Conservation (phyloP, 2,797 vertebrate species). For the Channallabes apus region DNA sequence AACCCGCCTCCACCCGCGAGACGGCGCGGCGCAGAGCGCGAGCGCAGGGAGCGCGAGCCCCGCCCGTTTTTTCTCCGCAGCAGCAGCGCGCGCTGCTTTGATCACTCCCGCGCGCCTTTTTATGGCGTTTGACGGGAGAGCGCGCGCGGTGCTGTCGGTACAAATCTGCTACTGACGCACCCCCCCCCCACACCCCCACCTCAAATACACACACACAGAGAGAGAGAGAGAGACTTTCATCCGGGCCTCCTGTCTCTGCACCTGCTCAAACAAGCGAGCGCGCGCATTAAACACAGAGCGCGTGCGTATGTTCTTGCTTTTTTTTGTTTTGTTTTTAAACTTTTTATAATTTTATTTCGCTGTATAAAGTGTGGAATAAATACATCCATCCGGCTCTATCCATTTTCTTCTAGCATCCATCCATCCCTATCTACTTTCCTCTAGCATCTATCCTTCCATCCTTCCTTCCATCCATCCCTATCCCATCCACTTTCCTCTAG, state of each 20-base stretch:
- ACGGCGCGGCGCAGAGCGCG: constrained; percentile 26
- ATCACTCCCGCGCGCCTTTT: constrained; percentile 75
- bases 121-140: constrained; percentile 77
- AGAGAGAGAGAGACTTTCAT: constrained; percentile 69
- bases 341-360: neutral
- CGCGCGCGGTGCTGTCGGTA: constrained; percentile 79
- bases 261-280: constrained; percentile 62
- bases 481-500: no score
- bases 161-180: constrained; percentile 72
- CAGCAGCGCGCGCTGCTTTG: constrained; percentile 72
- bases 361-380: neutral
- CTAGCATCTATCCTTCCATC: neutral
- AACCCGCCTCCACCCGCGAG: constrained; percentile 52
- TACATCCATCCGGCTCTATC: neutral
- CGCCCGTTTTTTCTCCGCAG: constrained; percentile 12
- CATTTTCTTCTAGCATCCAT: neutral
- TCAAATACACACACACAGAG: constrained; percentile 5
- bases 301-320: neutral
- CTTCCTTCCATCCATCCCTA: neutral
- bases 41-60: constrained; percentile 28
- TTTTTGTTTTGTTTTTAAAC: neutral
- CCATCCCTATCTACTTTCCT: neutral
- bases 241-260: constrained; percentile 60
- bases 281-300: neutral
- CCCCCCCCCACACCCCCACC: constrained; percentile 54